Percentiles rank a stretch among this genome's conserved stretches.
phyloP scores from a whole-genome alignment of 1,140 invertebrate species.

The Brachionus sp. region DNA sequence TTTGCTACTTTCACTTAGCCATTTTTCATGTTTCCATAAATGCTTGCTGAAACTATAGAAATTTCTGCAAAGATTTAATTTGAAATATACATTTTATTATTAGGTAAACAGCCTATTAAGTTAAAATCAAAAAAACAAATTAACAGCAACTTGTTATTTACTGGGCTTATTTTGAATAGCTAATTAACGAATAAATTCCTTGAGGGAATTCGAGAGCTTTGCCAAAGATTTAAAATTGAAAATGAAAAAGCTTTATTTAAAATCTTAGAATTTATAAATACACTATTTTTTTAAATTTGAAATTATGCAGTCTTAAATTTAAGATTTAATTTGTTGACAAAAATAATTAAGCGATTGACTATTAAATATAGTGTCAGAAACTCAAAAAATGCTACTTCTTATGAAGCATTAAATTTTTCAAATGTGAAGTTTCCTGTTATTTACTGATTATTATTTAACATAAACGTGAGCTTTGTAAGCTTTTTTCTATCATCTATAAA shows the following conservation, averaged over 20 bases:
- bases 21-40: background rate
- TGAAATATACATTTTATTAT: background rate
- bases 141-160: background rate
- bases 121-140: background rate
- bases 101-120: conserved; percentile 8
- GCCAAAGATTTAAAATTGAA: background rate
- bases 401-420: background rate
- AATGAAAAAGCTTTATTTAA: background rate
- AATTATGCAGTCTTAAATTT: background rate
- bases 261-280: background rate
- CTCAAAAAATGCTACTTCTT: background rate
- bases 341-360: background rate
- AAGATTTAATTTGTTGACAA: background rate
- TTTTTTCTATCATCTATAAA: too few species aligned
- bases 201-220: background rate
- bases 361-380: background rate
- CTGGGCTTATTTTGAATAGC: background rate
- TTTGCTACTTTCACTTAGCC: conserved; percentile 21
- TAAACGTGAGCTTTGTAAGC: background rate
- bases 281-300: background rate
- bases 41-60: conserved; percentile 25
- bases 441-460: background rate
- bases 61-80: background rate
- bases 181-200: conserved; percentile 1
- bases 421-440: background rate